A percentile compares a stretch with the other conserved stretches of the same genome.
These are phyloP conservation scores for Muschampia plurimacula DNA, from an alignment of 2,888 invertebrate genomes.

Conservation along the genomic window DNA sequence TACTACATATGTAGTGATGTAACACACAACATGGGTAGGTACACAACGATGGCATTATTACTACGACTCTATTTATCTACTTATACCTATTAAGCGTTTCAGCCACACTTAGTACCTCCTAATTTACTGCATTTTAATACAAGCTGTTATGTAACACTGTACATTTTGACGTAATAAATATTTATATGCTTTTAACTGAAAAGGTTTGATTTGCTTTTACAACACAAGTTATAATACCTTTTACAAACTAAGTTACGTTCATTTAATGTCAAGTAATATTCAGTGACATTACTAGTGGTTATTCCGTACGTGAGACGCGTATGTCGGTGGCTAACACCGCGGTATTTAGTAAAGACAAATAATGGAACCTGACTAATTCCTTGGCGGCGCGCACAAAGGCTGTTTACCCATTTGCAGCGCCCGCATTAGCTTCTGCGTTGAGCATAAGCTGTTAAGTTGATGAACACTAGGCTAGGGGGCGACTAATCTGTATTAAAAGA, in stretches of 20 bases:
- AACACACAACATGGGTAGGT: too few relatives aligned
- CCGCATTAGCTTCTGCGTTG: conserved; percentile 1
- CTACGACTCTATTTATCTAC: too few relatives aligned
- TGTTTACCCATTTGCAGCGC: conserved; percentile 15
- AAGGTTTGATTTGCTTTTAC: neutral
- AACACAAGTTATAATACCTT: neutral
- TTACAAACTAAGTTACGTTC: conserved; percentile 5
- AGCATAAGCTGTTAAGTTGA: neutral
- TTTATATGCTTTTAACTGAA: too few relatives aligned
- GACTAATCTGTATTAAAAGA: too few relatives aligned
- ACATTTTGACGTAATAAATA: too few relatives aligned
- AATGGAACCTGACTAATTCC: conserved; percentile 10
- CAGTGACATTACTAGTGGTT: neutral
- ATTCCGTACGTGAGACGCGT: conserved; percentile 3
- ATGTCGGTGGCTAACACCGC: conserved; percentile 3
- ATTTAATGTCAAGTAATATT: conserved; percentile 7
- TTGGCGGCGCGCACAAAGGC: conserved; percentile 9
- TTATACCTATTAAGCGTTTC: too few relatives aligned
- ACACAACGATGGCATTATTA: too few relatives aligned
- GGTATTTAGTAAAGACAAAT: conserved; percentile 17
- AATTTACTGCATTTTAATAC: too few relatives aligned
- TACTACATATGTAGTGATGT: too few relatives aligned
- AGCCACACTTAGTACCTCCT: too few relatives aligned
- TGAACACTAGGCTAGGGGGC: neutral
- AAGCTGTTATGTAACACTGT: too few relatives aligned